Evolutionary conservation across 1,140 invertebrate species (phyloP).

Genomic region (Pogonognathellus flavescens): DNA sequence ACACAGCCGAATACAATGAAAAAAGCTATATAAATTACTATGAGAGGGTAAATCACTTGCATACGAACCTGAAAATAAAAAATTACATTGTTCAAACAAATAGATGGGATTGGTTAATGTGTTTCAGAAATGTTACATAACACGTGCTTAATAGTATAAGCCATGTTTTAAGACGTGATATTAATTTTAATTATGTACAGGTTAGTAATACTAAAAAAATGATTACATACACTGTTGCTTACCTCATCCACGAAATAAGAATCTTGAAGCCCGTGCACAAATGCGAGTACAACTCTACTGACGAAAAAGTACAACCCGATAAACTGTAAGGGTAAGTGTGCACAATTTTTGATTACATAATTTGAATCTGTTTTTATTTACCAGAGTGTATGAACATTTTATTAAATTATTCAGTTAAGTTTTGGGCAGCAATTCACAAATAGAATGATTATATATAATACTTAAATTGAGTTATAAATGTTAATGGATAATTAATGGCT

Average conservation of each 20-base stretch:
- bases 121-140: not conserved
- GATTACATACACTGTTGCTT: not conserved
- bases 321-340: slow-evolving; percentile 1
- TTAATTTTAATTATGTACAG: no score
- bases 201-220: not conserved
- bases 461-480: not conserved
- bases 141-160: no score
- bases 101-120: not conserved
- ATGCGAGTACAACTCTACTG: not conserved
- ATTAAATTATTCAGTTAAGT: no score
- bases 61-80: slow-evolving; percentile 28
- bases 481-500: not conserved
- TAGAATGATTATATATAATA: not conserved
- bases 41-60: slow-evolving; percentile 21
- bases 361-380: not conserved
- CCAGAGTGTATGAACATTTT: no score
- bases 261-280: slow-evolving; percentile 11
- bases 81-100: not conserved
- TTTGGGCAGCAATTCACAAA: not conserved
- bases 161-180: no score
- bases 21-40: slow-evolving; percentile 20
- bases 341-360: not conserved
- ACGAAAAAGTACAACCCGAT: slow-evolving; percentile 37
- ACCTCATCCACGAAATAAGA: slow-evolving; percentile 19
- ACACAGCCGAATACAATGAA: slow-evolving; percentile 25